Percentiles rank a stretch among this genome's conserved stretches.
phyloP scores from a whole-genome alignment of 2,797 vertebrate genomes.

The Trachurus trachurus region DNA sequence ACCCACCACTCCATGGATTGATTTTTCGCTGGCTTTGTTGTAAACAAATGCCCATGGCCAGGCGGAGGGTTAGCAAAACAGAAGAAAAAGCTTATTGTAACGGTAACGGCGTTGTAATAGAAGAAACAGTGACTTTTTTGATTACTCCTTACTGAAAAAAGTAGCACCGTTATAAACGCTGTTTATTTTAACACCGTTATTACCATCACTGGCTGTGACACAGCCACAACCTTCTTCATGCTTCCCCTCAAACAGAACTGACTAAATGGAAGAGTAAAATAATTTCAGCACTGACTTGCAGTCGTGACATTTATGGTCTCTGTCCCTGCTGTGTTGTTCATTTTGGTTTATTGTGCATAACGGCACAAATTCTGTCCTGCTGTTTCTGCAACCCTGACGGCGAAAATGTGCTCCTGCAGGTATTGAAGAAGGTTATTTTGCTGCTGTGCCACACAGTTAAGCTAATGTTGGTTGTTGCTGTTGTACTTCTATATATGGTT shows the following conservation, averaged over 20 bases:
- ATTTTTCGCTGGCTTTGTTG: no score
- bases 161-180: no score
- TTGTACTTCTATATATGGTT: not conserved
- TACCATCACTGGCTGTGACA: no score
- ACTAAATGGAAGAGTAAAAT: constrained; percentile 2
- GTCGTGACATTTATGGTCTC: constrained; percentile 10
- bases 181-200: no score
- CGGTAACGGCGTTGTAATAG: no score
- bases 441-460: not conserved
- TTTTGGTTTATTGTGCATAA: constrained; percentile 8
- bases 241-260: not conserved
- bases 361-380: not conserved
- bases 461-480: not conserved
- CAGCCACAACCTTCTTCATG: constrained; percentile 9
- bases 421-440: not conserved
- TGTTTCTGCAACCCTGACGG: not conserved
- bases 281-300: not conserved
- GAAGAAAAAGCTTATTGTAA: no score
- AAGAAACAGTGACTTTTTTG: no score
- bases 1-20: no score
- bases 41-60: no score
- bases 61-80: no score
- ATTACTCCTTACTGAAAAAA: no score
- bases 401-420: not conserved
- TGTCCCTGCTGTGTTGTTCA: not conserved